Evolutionary conservation across 2,113 vertebrate genomes (phyloP), one percentile per base, ranked within the genome.

Genomic region (Hippolais icterina): DNA sequence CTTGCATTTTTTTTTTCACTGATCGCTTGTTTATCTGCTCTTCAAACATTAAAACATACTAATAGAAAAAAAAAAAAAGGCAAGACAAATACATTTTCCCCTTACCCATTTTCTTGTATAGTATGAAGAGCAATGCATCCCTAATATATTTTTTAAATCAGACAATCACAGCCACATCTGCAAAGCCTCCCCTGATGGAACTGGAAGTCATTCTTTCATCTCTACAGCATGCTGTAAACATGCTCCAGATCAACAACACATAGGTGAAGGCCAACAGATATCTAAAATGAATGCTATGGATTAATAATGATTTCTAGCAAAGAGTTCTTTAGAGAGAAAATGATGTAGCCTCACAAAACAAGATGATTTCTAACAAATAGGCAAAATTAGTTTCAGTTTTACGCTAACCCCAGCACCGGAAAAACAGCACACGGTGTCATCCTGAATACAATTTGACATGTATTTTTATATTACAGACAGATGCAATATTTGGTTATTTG

Each of bases 401-500:
- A 94, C 54, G 3, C 37, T 94, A 86, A 89, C 54, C 52, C 68
- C 7, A 82, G 53, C 21, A 82, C 80, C 81, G 76, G 89, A 96
- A 96, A 95, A 95, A 80, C 69, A 88, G 56, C 57, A 91, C 57
- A 68, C 59, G 23, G 65, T 91, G 59, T 70, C 93, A 95, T 46
- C 52, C 72, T 93, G 79, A 87, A 33, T 81, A 46, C 37, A 89
- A 88, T 87, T 87, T 70, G 61, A 84, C 56, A 76, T 24, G 56
- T 84, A 92, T 95, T 87, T 91, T 86, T 92, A 17, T 57, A 46
- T 82, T 68, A 65, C 66, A 93, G 89, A 95, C 82, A 97, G 71
- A 97, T 96, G 94, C 93, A 96, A 96, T 93, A 97, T 97, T 97
- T 94, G 96, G 96, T 96, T 97, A 96, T 97, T 97, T 97, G 97